Evolutionary conservation across 2,113 vertebrate species (phyloP), one percentile per base, ranked within the genome.

Genomic region (Tor tambroides): DNA sequence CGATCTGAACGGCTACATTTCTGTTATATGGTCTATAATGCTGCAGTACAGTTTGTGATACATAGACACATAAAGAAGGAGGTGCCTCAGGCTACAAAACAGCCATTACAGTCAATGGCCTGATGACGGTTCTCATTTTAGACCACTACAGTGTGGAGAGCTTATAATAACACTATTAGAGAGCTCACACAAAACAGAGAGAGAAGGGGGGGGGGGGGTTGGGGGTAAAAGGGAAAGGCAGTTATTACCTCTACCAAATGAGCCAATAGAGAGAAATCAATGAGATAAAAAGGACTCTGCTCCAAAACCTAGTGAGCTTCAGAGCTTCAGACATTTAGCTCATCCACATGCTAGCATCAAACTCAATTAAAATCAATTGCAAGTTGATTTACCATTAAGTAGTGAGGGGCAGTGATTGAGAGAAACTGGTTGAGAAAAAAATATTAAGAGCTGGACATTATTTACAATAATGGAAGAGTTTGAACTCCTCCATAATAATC

Each of bases 131-230:
- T 87, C 91, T 92, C 92, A 89, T 94, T 94, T 93, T 92, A 92
- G 91, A 93, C 88, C 89, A 89, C 91, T 92, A 87, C 90, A 90
- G 91, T 88, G 92, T 89, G 91, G 80, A 69, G 69, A 92, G 92
- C 93, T 95, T 95, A 93, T 93, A 94, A 95, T 92, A 95, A 95
- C 93, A 95, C 91, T 91, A 93, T 94, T 90, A 94, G 91, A 91
- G 92, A 91, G 19, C 35, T 61, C 35, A 43, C 74, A 87, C 80
- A 63, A 79, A 8, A 87, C 91, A 46, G 17, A 11, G 85, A 49
- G 75, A 88, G 80, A 88, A 14, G 76, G 79, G 75, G 77, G 71
- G 63, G 63, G 80, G 72, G 54, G 85, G 79, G 89, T 71, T 79
- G 72, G 54, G 85, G 79, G 89, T 71, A 67, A 83, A 74, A 63